Evolutionary conservation across 1,140 invertebrate species (phyloP).

Genomic region (Limonius californicus): DNA sequence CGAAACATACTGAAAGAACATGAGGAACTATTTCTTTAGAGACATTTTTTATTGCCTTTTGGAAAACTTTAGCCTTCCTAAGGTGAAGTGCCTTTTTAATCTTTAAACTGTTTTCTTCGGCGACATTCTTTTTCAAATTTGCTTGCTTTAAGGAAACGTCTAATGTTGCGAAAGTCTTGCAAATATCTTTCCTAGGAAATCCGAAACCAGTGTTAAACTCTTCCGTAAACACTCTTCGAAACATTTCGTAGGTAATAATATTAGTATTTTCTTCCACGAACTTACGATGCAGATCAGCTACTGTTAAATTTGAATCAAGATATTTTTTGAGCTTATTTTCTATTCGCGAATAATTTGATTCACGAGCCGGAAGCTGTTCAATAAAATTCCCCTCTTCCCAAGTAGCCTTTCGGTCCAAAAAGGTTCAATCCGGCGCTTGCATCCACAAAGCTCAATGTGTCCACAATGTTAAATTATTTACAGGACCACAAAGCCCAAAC

Average conservation of each 20-base stretch:
- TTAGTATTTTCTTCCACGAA: background rate
- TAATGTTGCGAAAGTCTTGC: background rate
- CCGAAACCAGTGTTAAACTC: background rate
- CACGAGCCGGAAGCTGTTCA: background rate
- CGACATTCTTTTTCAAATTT: no score
- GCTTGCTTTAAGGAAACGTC: background rate
- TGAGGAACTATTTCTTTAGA: no score
- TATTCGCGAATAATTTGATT: background rate
- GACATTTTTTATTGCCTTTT: no score
- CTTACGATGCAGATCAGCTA: background rate
- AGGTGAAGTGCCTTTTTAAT: no score
- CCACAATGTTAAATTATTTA: no score
- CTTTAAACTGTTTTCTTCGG: no score
- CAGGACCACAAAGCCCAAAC: no score
- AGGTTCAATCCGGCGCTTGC: no score
- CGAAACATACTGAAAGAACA: background rate
- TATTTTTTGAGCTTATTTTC: background rate
- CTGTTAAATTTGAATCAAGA: background rate
- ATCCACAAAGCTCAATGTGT: no score
- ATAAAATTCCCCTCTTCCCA: background rate
- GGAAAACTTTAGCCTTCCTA: no score
- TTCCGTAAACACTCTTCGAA: background rate
- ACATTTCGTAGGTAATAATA: background rate
- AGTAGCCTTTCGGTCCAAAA: no score
- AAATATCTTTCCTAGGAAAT: conserved; percentile 3